phyloP scores from a whole-genome alignment of 2,888 invertebrate genomes.

The Catocala nupta region DNA sequence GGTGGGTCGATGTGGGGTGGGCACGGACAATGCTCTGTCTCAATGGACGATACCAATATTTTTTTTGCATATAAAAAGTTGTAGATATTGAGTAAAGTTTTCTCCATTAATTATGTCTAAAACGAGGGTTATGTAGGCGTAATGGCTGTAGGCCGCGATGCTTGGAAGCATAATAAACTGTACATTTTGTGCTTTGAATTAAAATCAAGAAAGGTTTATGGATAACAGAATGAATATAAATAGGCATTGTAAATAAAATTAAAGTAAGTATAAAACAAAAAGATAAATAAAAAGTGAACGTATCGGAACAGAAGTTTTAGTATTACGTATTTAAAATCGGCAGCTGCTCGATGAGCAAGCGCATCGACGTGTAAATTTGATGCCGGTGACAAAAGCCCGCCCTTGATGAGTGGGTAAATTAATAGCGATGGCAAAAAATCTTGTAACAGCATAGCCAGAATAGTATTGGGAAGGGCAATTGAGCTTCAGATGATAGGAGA shows the following conservation, averaged over 20 bases:
- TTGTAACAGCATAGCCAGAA: slow-evolving; percentile 32
- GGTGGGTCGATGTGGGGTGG: slow-evolving; percentile 81
- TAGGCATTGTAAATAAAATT: too few species aligned
- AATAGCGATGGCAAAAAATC: slow-evolving; percentile 53
- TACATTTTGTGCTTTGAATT: neutral
- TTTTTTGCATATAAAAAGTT: slow-evolving; percentile 72
- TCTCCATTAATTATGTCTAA: slow-evolving; percentile 76
- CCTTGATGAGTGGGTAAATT: slow-evolving; percentile 80
- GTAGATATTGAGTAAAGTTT: slow-evolving; percentile 67
- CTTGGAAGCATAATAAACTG: slow-evolving; percentile 4
- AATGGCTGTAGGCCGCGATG: slow-evolving; percentile 44
- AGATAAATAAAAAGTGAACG: slow-evolving; percentile 43
- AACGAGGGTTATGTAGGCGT: slow-evolving; percentile 60
- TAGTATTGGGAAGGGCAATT: slow-evolving; percentile 15
- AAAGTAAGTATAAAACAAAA: too few species aligned
- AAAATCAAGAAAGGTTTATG: slow-evolving; percentile 2
- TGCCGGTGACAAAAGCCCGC: slow-evolving; percentile 72
- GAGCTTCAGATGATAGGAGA: neutral
- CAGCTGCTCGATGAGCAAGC: slow-evolving; percentile 73
- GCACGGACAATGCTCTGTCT: slow-evolving; percentile 80
- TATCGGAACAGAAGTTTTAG: slow-evolving; percentile 64
- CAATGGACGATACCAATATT: slow-evolving; percentile 81
- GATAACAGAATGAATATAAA: slow-evolving; percentile 7
- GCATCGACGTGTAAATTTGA: slow-evolving; percentile 74
- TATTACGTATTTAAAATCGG: slow-evolving; percentile 70